Evolutionary conservation across 1,140 invertebrate genomes (phyloP).

Genomic region (Apis dorsata): DNA sequence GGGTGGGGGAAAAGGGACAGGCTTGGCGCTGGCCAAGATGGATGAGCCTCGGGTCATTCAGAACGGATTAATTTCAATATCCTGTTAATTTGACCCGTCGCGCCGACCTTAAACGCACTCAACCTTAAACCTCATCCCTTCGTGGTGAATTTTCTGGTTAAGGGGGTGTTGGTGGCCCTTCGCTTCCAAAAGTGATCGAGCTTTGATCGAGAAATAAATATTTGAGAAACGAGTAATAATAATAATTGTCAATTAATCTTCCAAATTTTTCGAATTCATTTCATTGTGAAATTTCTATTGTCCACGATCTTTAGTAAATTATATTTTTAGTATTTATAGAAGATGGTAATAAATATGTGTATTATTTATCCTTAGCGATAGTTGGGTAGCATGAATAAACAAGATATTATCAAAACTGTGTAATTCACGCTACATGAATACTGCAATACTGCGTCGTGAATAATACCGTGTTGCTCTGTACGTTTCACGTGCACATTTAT

Average conservation of each 20-base stretch:
- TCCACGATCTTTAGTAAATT: no score
- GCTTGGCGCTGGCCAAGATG: constrained; percentile 55
- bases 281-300: not conserved
- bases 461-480: no score
- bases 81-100: constrained; percentile 67
- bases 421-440: no score
- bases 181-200: not conserved
- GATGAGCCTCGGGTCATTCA: constrained; percentile 65
- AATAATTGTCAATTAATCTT: not conserved
- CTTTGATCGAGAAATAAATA: constrained; percentile 1
- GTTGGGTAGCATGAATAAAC: no score
- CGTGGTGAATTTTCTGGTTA: not conserved
- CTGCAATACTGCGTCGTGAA: no score
- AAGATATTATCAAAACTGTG: no score
- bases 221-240: not conserved
- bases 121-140: not conserved
- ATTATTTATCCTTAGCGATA: no score
- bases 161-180: not conserved
- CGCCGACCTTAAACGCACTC: constrained; percentile 56
- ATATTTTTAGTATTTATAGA: no score
- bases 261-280: not conserved
- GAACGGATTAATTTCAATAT: constrained; percentile 69
- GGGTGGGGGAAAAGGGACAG: not conserved
- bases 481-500: no score
- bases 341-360: no score